Conservation (phyloP, 2,797 vertebrate genomes). For the Hephaestus fuliginosus region DNA sequence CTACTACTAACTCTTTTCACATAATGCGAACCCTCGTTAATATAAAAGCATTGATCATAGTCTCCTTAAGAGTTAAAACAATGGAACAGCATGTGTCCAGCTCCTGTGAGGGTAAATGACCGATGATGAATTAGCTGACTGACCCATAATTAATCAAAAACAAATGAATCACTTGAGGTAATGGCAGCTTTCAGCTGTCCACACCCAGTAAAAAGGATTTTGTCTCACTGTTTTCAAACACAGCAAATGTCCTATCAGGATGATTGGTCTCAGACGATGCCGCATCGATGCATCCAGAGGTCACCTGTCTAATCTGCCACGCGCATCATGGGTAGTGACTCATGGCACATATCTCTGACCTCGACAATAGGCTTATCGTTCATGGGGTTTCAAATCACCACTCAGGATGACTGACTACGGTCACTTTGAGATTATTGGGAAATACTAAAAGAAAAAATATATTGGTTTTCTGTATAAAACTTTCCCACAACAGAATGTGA, state of each 20-base stretch:
- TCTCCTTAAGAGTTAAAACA: not conserved
- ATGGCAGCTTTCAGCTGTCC: slow-evolving; percentile 29
- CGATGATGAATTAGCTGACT: slow-evolving; percentile 20
- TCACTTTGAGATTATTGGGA: slow-evolving; percentile 25
- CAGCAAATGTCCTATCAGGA: slow-evolving; percentile 50
- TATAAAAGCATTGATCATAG: not conserved
- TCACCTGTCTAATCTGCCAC: slow-evolving; percentile 73
- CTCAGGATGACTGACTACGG: slow-evolving; percentile 15
- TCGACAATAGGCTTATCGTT: slow-evolving; percentile 50
- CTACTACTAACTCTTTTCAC: not conserved
- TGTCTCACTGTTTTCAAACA: slow-evolving; percentile 66
- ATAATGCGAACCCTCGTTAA: not conserved
- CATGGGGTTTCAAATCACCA: slow-evolving; percentile 40
- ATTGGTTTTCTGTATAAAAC: not conserved
- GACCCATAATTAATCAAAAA: slow-evolving; percentile 31
- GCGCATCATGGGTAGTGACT: slow-evolving; percentile 32
- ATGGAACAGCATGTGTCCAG: not conserved
- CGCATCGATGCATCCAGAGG: slow-evolving; percentile 51
- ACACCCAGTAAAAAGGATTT: slow-evolving; percentile 37
- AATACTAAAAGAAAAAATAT: not conserved
- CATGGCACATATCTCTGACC: slow-evolving; percentile 42
- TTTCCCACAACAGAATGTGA: not conserved
- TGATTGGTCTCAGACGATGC: slow-evolving; percentile 55
- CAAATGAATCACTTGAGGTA: slow-evolving; percentile 13
- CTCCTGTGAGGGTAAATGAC: not conserved